Evolutionary conservation across 2,888 invertebrate species (phyloP).

Genomic region (Eupithecia vulgata): DNA sequence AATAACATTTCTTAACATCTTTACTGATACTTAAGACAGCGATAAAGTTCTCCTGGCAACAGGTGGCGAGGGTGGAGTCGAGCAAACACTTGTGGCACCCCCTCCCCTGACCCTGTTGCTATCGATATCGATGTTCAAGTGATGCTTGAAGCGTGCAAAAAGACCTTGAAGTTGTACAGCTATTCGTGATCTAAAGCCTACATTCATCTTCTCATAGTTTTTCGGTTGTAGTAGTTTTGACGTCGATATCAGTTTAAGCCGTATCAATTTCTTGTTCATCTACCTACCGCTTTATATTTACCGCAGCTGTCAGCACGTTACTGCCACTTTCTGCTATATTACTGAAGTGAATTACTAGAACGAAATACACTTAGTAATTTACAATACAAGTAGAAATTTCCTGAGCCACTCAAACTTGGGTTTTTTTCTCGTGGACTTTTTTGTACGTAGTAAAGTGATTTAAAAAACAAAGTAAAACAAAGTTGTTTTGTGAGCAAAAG

Average conservation of each 20-base stretch:
- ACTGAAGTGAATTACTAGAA: neutral
- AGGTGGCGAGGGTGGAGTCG: slow-evolving; percentile 39
- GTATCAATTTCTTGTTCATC: too few relatives aligned
- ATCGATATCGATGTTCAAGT: slow-evolving; percentile 28
- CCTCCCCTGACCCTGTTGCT: slow-evolving; percentile 25
- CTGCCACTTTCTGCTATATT: neutral
- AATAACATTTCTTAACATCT: slow-evolving; percentile 25
- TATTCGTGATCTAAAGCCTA: slow-evolving; percentile 2
- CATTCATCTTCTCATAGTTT: neutral
- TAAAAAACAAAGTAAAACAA: neutral
- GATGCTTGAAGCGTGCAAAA: slow-evolving; percentile 8
- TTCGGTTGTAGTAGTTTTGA: neutral
- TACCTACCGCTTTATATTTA: too few relatives aligned
- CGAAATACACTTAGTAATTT: too few relatives aligned
- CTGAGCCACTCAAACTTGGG: neutral
- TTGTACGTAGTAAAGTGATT: neutral
- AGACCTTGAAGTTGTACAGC: neutral
- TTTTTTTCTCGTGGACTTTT: neutral
- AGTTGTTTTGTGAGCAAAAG: neutral
- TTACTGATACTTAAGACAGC: slow-evolving; percentile 24
- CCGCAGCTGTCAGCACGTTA: too few relatives aligned
- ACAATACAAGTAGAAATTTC: neutral
- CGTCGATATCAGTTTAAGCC: neutral
- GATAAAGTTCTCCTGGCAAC: slow-evolving; percentile 40
- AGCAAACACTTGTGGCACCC: slow-evolving; percentile 35